These are phyloP conservation scores for Triops longicaudatus DNA, from an alignment of 1,140 invertebrate species.

Conservation along the genomic window DNA sequence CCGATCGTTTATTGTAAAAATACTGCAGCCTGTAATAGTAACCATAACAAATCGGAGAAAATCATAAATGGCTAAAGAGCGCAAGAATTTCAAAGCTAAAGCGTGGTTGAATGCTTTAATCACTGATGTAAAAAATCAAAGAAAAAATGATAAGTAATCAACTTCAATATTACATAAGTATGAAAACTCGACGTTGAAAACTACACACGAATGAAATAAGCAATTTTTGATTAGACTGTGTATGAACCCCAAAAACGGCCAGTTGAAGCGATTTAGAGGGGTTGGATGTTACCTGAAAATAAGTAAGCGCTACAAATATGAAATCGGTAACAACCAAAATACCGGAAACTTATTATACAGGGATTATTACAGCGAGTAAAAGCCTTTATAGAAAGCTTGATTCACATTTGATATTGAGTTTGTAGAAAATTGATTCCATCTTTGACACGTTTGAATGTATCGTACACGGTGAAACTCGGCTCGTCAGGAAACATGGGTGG, in stretches of 20 bases:
- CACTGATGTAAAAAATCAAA: neutral
- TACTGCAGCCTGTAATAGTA: neutral
- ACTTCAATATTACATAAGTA: constrained; percentile 30
- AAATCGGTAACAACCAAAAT: neutral
- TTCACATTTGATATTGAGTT: constrained; percentile 75
- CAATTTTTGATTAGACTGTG: no score
- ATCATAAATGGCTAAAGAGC: neutral
- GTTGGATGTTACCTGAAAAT: neutral
- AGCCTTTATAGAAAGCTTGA: neutral
- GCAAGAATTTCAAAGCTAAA: neutral
- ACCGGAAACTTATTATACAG: neutral
- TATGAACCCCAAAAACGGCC: neutral
- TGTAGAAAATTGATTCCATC: constrained; percentile 98
- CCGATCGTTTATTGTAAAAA: constrained; percentile 5
- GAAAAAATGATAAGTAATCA: constrained; percentile 42
- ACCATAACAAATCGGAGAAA: neutral
- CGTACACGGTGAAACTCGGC: constrained; percentile 92
- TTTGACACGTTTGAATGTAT: constrained; percentile 95
- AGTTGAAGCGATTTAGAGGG: no score
- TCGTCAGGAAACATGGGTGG: constrained; percentile 71
- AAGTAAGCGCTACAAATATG: neutral
- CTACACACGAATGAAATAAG: no score
- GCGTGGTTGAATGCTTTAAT: neutral
- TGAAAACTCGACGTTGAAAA: no score
- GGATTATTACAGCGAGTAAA: neutral